Evolutionary conservation across 2,888 invertebrate genomes (phyloP), one percentile per base, ranked within the genome.

Genomic region (Leptopilina syphax): DNA sequence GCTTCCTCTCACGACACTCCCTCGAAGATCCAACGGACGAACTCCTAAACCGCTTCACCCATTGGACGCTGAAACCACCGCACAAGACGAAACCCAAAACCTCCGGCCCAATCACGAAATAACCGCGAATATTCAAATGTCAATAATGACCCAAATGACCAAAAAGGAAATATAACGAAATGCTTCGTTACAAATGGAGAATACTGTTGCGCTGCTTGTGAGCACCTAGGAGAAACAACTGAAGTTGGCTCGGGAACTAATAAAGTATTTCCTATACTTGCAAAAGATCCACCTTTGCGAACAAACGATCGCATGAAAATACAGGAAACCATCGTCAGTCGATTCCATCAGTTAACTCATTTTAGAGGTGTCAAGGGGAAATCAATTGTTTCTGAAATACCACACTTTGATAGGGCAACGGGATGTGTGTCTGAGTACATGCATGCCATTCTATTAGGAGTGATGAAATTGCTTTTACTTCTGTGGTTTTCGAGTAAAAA

Each of bases 391-490:
- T n/a, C 12, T 12, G 57, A 57, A n/a, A 57, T 57, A n/a, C 57
- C 57, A 57, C 5, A 0, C 3, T 57, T 57, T 57, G 57, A 57
- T 57, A 57, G 57, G 57, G 12, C 57, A 57, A 57, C 5, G 6
- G 57, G 57, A 57, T 57, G n/a, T 57, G 57, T 57, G 57, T n/a
- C 57, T 12, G 57, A 57, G 10, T 57, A 57, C 13, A 57, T 57
- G 57, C 57, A n/a, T 13, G 57, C 57, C 57, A 57, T 57, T 57
- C 57, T 57, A 1, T 57, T 57, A 57, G 57, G 57, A 13, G 57
- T 57, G 57, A 57, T 57, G 57, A 57, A n/a, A 57, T 57, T 57
- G 13, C 57, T 57, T n/a, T n/a, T 57, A 57, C 57, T 57, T 57
- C 57, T 57, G 57, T n/a, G 57, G 57, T 57, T 0, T n/a, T 57